Base-by-base conservation (phyloP, 2,888 invertebrate genomes). In the Hirtodrosophila confusa region DNA sequence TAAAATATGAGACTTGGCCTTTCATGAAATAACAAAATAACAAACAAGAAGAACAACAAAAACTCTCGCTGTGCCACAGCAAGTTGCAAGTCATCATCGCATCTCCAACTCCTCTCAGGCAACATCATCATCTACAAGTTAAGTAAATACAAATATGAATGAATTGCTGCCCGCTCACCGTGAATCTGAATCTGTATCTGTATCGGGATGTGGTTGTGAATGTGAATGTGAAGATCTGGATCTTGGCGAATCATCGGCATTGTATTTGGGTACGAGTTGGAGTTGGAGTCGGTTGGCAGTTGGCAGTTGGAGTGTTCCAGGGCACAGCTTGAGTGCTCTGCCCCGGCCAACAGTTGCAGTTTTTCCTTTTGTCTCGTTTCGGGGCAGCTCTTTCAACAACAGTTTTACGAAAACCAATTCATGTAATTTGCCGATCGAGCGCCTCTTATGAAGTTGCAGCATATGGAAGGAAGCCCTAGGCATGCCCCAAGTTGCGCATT, bases 111-210 rank as follows among this genome's bases (percentile, higher is more conserved):
- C 71, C 66, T 51, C 57, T 44, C 66, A 29, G 62, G 53, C 69
- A 76, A 56, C 70, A 69, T 63, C 71, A 74, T 71, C 76, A 60
- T 54, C 80, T 77, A 82, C 67, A 69, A 75, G 82, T 78, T 78
- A 85, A 82, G 82, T 82, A 82, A 82, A 82, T 69, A 82, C 86
- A 82, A 85, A 82, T 85, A 82, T 82, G 82, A 82, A 82, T 82
- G 82, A 82, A 85, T 80, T 78, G 80, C 84, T 78, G 72, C 49
- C 36, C 58, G 35, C 61, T 51, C 39, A 43, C 36, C 50, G 12
- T 53, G 53, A 48, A 11, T 40, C 12, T 17, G 56, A 11, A 33
- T 41, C 24, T 31, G 17, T 17, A 17, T 17, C 17, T 17, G 17
- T 17, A 1, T 17, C 17, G 17, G 50, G 24, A 39, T 62, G 47